These are phyloP conservation scores for Corythaixoides concolor DNA, from an alignment of 2,113 vertebrate genomes.

Conservation along the genomic window DNA sequence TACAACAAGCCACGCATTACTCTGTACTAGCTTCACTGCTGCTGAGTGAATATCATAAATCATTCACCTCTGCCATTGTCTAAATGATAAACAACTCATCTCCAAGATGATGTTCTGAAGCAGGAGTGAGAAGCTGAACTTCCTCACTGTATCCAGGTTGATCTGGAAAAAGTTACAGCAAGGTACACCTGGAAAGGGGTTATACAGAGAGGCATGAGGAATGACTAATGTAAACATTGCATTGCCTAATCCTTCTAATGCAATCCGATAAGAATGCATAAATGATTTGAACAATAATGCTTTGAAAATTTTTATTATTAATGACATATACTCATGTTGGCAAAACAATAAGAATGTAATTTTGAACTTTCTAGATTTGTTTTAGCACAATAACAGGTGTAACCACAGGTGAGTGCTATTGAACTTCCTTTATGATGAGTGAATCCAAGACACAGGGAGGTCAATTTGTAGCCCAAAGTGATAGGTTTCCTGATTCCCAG, in stretches of 20 bases:
- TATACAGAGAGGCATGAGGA: neutral
- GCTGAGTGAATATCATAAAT: neutral
- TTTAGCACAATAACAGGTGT: neutral
- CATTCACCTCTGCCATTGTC: neutral
- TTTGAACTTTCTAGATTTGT: neutral
- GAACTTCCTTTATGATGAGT: neutral
- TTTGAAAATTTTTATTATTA: neutral
- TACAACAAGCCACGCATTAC: rapidly evolving
- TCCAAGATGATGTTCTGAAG: neutral
- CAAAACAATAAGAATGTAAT: neutral
- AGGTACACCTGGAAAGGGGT: neutral
- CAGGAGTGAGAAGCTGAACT: neutral
- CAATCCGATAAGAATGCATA: neutral
- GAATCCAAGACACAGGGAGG: neutral
- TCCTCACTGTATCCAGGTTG: neutral
- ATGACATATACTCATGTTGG: neutral
- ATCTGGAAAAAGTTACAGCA: neutral
- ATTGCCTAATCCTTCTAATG: neutral
- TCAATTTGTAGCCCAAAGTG: neutral
- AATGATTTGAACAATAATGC: neutral
- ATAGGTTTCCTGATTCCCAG: neutral
- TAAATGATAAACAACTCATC: neutral
- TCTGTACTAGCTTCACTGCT: neutral
- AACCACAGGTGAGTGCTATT: neutral
- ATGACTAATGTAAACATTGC: neutral